Conservation (phyloP, 2,888 invertebrate species). For the Netelia inedita region DNA sequence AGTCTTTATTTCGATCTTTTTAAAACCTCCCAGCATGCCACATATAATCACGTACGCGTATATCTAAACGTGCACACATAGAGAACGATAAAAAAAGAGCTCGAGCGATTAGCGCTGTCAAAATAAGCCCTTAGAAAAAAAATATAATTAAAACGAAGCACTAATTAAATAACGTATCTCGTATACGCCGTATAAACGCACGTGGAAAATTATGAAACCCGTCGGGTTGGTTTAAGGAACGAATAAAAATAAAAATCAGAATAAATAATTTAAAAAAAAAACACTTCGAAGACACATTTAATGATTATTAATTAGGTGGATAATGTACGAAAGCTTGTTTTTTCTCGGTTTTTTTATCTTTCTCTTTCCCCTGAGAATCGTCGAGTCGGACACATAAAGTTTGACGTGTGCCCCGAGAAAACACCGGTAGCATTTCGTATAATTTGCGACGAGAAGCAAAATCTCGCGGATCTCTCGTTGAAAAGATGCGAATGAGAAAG, state of each 20-base stretch:
- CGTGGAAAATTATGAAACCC: slow-evolving; percentile 44
- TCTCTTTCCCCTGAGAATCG: neutral
- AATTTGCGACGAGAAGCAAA: slow-evolving; percentile 51
- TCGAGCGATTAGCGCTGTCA: slow-evolving; percentile 22
- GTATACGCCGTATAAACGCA: slow-evolving; percentile 23
- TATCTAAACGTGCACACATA: neutral
- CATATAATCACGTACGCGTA: slow-evolving; percentile 32
- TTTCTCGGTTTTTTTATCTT: slow-evolving; percentile 8
- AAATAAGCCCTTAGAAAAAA: slow-evolving; percentile 42
- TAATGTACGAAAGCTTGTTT: slow-evolving; percentile 19
- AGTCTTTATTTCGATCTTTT: slow-evolving; percentile 62
- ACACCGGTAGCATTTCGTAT: slow-evolving; percentile 46
- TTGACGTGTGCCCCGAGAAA: slow-evolving; percentile 57
- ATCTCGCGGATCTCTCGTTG: slow-evolving; percentile 41
- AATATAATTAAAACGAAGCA: slow-evolving; percentile 36
- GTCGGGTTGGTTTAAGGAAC: neutral
- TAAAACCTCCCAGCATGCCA: slow-evolving; percentile 52
- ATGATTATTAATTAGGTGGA: slow-evolving; percentile 64
- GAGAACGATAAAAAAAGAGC: neutral
- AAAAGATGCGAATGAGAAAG: slow-evolving; percentile 9
- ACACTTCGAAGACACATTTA: slow-evolving; percentile 15
- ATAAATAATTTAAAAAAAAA: neutral
- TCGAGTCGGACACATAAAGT: slow-evolving; percentile 50
- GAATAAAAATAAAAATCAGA: neutral
- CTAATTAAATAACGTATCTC: slow-evolving; percentile 49